Conservation (phyloP, 2,797 vertebrate genomes). For the Aselliscus stoliczkanus region DNA sequence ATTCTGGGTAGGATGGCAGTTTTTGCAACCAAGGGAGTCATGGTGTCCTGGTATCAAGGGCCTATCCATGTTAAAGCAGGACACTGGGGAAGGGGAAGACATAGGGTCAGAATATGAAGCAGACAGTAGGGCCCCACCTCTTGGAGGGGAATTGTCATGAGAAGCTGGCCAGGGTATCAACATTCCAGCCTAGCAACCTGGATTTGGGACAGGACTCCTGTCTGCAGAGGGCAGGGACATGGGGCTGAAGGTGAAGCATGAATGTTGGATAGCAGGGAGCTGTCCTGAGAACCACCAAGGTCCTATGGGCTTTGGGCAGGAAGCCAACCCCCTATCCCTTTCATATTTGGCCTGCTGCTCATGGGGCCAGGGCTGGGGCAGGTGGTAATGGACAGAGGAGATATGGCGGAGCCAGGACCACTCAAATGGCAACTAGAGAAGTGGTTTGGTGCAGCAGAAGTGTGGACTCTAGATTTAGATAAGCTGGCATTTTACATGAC, state of each 20-base stretch:
- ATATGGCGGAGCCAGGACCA: background rate
- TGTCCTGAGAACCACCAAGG: background rate
- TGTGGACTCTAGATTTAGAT: background rate
- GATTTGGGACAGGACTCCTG: background rate
- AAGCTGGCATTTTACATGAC: background rate
- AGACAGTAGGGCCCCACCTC: background rate
- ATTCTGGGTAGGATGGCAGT: background rate
- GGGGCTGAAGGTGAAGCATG: background rate
- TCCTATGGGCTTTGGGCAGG: background rate
- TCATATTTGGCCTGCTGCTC: background rate
- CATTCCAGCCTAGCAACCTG: background rate
- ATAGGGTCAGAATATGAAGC: background rate
- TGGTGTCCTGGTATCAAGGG: background rate
- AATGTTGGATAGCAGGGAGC: background rate
- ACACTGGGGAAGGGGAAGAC: background rate
- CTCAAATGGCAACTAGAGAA: background rate
- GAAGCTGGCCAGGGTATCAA: background rate
- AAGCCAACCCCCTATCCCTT: background rate
- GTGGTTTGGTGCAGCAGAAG: background rate
- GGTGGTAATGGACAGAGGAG: background rate
- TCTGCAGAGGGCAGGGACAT: background rate
- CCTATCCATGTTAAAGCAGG: background rate
- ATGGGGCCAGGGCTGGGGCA: background rate
- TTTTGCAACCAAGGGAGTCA: background rate
- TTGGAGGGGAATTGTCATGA: background rate